These are phyloP conservation scores for Zosterops pallidus DNA, from an alignment of 2,113 vertebrate genomes.

Conservation along the genomic window DNA sequence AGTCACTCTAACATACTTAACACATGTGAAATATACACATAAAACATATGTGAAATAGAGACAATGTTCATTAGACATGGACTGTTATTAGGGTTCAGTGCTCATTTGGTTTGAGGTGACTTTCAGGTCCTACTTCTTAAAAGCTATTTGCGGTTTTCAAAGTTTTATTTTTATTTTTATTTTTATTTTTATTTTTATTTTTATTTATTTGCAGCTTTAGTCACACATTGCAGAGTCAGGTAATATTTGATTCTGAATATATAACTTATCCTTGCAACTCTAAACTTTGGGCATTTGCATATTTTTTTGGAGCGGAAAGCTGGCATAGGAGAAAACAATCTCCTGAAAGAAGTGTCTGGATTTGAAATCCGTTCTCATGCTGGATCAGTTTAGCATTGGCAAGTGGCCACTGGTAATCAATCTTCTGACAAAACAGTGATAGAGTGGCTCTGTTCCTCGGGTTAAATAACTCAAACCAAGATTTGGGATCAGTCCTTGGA, in stretches of 20 bases:
- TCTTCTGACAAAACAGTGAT: background rate
- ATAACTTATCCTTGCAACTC: background rate
- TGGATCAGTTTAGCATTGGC: background rate
- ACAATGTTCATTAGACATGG: background rate
- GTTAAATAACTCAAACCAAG: conserved; percentile 15
- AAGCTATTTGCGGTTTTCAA: background rate
- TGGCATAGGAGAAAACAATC: background rate
- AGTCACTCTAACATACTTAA: background rate
- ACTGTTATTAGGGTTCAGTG: background rate
- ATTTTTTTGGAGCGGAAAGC: background rate
- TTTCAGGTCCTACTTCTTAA: background rate
- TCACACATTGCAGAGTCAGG: background rate
- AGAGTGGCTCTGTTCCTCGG: background rate
- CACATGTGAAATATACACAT: background rate
- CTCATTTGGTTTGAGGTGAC: background rate
- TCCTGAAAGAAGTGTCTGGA: background rate
- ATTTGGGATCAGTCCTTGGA: background rate
- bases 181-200: background rate
- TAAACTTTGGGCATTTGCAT: background rate
- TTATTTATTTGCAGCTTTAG: background rate
- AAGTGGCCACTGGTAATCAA: background rate
- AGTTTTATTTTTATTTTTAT: background rate
- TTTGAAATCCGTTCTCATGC: background rate
- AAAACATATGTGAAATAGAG: background rate
- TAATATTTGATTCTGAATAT: background rate